Conservation (phyloP, 2,797 vertebrate species). For the Halcyon smyrnensis region DNA sequence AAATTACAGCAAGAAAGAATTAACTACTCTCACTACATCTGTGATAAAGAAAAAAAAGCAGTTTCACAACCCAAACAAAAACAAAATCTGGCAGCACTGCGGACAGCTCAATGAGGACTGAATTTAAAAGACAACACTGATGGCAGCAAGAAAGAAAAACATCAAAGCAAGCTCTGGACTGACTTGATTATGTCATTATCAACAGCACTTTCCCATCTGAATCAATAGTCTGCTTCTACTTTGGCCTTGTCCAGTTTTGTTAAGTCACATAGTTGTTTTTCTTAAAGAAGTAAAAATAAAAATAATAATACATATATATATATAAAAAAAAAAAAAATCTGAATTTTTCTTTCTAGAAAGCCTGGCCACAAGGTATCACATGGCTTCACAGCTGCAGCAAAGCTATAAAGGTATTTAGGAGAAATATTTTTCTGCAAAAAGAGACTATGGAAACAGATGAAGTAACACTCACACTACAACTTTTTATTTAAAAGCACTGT, state of each 20-base stretch:
- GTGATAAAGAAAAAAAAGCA: neutral
- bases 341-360: neutral
- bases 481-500: neutral
- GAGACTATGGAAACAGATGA: neutral
- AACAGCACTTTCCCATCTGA: neutral
- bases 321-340: no score
- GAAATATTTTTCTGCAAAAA: neutral
- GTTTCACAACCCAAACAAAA: neutral
- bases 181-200: neutral
- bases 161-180: neutral
- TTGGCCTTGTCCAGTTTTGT: neutral
- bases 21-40: neutral
- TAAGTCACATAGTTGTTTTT: neutral
- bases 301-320: no score
- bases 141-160: neutral
- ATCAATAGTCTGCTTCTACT: neutral
- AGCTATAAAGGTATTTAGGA: neutral
- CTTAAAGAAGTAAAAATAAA: no score
- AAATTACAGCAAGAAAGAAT: neutral
- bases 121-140: neutral
- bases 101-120: constrained; percentile 9
- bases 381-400: neutral
- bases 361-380: neutral
- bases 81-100: constrained; percentile 13
- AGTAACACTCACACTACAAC: neutral